phyloP scores from a whole-genome alignment of 2,888 invertebrate species.

The Tetropium fuscum region DNA sequence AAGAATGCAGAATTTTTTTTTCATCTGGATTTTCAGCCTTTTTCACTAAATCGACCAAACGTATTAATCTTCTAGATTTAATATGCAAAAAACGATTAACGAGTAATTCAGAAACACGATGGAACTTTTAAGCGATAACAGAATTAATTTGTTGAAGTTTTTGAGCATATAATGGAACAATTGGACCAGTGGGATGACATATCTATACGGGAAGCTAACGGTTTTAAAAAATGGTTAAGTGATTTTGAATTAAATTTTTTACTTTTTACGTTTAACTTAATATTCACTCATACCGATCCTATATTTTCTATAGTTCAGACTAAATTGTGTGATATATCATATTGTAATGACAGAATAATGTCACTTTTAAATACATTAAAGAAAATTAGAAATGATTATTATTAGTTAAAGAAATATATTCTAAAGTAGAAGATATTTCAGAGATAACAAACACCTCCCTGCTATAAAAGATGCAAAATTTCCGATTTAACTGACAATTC shows the following conservation, averaged over 20 bases:
- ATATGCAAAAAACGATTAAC: not conserved
- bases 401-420: not conserved
- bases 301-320: constrained; percentile 29
- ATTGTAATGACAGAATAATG: constrained; percentile 32
- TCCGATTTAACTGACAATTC: constrained; percentile 9
- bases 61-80: constrained; percentile 24
- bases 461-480: constrained; percentile 21
- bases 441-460: constrained; percentile 9
- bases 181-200: constrained; percentile 17
- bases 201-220: constrained; percentile 30
- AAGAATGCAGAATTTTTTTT: constrained; percentile 41
- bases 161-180: constrained; percentile 28
- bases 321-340: constrained; percentile 29
- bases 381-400: too few relatives aligned
- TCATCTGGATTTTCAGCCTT: constrained; percentile 36
- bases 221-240: constrained; percentile 26
- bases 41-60: constrained; percentile 45
- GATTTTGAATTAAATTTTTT: constrained; percentile 29
- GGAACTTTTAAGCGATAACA: constrained; percentile 6
- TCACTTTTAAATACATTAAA: too few relatives aligned
- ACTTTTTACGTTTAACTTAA: constrained; percentile 23
- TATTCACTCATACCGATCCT: constrained; percentile 30
- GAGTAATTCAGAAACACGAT: not conserved
- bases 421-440: not conserved
- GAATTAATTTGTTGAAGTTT: constrained; percentile 18